Percentiles rank a stretch among this genome's conserved stretches.
Conservation (phyloP, 2,113 vertebrate species). For the Fregata magnificens region DNA sequence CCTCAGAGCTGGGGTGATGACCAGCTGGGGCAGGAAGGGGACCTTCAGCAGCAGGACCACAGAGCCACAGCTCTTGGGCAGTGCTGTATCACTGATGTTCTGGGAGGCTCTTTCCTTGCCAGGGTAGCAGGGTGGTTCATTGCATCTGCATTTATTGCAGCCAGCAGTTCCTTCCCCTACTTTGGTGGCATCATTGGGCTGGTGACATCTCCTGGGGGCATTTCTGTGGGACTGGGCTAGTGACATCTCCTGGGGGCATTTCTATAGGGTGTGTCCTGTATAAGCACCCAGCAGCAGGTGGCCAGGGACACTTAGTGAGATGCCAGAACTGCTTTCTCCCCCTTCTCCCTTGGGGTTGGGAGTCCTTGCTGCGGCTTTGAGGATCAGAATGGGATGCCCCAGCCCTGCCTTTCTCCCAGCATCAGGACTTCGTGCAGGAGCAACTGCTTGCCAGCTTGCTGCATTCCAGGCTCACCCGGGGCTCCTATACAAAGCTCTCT, state of each 20-base stretch:
- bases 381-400: background rate
- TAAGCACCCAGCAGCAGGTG: background rate
- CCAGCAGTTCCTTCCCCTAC: background rate
- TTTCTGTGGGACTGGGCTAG: background rate
- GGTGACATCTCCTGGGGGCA: background rate
- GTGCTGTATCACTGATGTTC: background rate
- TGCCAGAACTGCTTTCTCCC: background rate
- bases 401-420: background rate
- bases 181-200: background rate
- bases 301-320: background rate
- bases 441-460: background rate
- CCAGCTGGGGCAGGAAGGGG: background rate
- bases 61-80: background rate
- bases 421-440: background rate
- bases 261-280: background rate
- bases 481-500: conserved; percentile 14
- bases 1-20: background rate
- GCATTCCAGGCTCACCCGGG: background rate
- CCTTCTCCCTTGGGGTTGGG: background rate
- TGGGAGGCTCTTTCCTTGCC: background rate
- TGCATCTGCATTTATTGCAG: background rate
- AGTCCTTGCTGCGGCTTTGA: background rate
- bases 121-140: background rate
- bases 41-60: background rate
- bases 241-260: background rate